Evolutionary conservation across 1,140 invertebrate species (phyloP), one percentile per base, ranked within the genome.

Genomic region (Drosophila navojoa): DNA sequence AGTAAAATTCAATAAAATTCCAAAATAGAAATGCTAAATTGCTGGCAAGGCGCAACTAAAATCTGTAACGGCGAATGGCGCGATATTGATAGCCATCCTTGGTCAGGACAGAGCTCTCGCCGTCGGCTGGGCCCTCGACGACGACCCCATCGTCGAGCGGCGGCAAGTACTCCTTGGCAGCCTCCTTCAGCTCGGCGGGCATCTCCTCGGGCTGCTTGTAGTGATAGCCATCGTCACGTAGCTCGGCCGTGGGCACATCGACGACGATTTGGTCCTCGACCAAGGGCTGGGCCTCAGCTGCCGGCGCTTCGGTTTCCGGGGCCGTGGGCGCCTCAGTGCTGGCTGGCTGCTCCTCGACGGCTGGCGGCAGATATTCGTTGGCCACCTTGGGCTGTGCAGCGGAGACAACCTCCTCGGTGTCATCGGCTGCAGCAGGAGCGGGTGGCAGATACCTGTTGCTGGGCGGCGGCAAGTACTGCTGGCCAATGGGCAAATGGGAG

Each of bases 81-180:
- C 86, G 81, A 45, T 91, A 91, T 44, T 91, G 90, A 54, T 91
- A 91, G 13, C 90, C 90, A 71, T 91, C 90, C 35, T 72, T 81
- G 70, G 73, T 69, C n/a, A 91, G 76, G 1, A 81, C 70, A 3
- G 90, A 75, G 9, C 77, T 77, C 52, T 87, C 85, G 27, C 84
- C 85, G 29, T 77, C 58, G 16, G 57, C 68, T 0, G 90, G 90
- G 13, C 90, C 90, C 25, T 91, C 85, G 32, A 79, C 80, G 0
- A 76, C 60, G 4, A 44, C 70, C 7, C 68, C 77, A 4, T 15
- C 66, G 16, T 52, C 76, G 1, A 79, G 45, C 0, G 90, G 90
- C 3, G 90, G 79, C 71, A 91, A 71, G 19, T 87, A 87, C 54
- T 86, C 90, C 40, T 50, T 50, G 15, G 64, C 57, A 6, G 85